Evolutionary conservation across 1,140 invertebrate species (phyloP), one percentile per base, ranked within the genome.

Genomic region (Drosophila elegans): DNA sequence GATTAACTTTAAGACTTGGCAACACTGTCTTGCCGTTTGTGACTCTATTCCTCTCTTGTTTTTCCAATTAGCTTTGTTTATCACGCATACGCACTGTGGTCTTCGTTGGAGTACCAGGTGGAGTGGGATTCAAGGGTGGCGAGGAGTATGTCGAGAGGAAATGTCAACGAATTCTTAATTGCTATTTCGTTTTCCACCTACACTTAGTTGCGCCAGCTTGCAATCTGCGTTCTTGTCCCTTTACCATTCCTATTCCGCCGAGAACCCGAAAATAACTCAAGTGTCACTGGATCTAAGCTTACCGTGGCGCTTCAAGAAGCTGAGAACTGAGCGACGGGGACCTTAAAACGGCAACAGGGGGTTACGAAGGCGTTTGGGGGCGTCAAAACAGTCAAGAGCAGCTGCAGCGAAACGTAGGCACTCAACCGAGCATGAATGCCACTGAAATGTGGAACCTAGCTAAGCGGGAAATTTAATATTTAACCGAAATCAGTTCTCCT

Each of bases 31-130:
- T 2, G 5, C 25, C 32, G 4, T 60, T 21, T 32, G 11, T n/a
- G 12, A 36, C 42, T 63, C 46, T 13, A 29, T 34, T 46, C 13
- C 36, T n/a, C 38, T 73, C 41, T 64, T 57, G 49, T 21, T 57
- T 63, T 60, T 72, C 74, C 83, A 86, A 86, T 86, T 86, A 85
- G 76, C 82, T 80, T 86, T 85, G 82, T 85, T 85, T 86, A 86
- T 88, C 83, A 83, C 83, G 75, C 75, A 88, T 83, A 86, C 79
- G 83, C 78, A 82, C 69, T 55, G 82, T 75, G 74, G 67, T 39
- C 56, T 41, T 25, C 32, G 29, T 56, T 68, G 56, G 10, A 74
- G 32, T 54, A 61, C 16, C 63, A 68, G 49, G 34, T 66, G 61
- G 42, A 59, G 41, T 36, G 39, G 38, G 13, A 27, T 27, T 59